Evolutionary conservation across 2,113 vertebrate species (phyloP), one percentile per base, ranked within the genome.

Genomic region (Protobothrops flavoviridis): DNA sequence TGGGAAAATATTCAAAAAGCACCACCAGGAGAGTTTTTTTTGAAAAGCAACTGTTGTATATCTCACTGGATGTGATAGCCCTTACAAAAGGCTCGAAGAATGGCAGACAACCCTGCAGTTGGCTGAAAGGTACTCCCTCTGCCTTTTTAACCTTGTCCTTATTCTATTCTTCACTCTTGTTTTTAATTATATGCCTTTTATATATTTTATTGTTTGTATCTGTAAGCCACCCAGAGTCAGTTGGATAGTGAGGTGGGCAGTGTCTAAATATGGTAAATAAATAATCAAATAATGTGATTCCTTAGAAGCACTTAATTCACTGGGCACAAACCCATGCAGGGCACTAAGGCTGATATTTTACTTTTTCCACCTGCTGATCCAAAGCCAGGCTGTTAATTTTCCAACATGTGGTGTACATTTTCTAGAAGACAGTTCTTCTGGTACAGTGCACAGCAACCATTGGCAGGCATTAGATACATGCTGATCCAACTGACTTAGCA

Each of bases 351-450:
- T 96, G 95, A 96, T 97, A 97, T 96, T 98, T 98, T 97, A 98
- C 96, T 96, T 97, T 97, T 98, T 97, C 97, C 97, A 97, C 95
- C 97, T 97, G 97, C 94, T 95, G 92, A 96, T 97, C 96, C 97
- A 97, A 97, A 97, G 95, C 96, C 48, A 43, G 92, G 97, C 97
- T 97, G 96, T 97, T 98, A 97, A 97, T 97, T 97, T 98, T 97
- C 97, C 91, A 96, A 96, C 98, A 98, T 97, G 97, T 98, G 98
- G 97, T 97, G 98, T 96, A 96, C 96, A 98, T 98, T 98, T 97
- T 94, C 33, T 43, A 81, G 5, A 81, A 39, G 69, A 81, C 17
- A 81, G 69, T 81, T 33, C 17, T 20, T 39, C 33, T 81, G 33
- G 17, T 97, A 97, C 97, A 95, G 96, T 96, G 48, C 94, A 95